These are phyloP conservation scores for Lasaia peninsularis DNA, from an alignment of 1,140 invertebrate genomes.

Conservation along the genomic window DNA sequence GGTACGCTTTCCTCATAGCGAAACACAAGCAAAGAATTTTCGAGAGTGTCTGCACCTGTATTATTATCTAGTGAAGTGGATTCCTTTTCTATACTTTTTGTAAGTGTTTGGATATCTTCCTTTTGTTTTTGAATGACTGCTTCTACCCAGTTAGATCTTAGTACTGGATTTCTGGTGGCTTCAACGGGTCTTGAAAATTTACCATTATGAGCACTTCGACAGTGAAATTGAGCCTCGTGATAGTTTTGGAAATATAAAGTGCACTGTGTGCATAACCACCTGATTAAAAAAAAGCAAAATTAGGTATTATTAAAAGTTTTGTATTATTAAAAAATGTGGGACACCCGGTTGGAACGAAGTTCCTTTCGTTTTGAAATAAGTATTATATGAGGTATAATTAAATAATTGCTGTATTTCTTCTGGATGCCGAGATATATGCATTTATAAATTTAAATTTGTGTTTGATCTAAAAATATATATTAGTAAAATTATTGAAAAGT, in stretches of 20 bases:
- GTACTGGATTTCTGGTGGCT: constrained; percentile 33
- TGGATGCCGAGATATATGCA: too few relatives aligned
- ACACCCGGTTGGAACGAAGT: too few relatives aligned
- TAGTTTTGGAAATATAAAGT: constrained; percentile 45
- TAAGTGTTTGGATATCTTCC: constrained; percentile 26
- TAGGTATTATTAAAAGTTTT: neutral
- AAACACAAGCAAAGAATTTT: constrained; percentile 55
- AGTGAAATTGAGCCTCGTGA: constrained; percentile 61
- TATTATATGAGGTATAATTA: too few relatives aligned
- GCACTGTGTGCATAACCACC: constrained; percentile 57
- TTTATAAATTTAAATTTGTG: too few relatives aligned
- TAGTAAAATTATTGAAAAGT: neutral
- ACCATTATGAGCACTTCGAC: constrained; percentile 37
- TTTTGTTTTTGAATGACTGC: constrained; percentile 40
- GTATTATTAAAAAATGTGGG: too few relatives aligned
- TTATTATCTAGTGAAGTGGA: neutral
- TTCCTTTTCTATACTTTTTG: neutral
- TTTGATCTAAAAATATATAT: neutral
- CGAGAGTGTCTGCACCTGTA: constrained; percentile 9
- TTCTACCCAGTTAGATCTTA: constrained; percentile 47
- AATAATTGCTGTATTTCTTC: too few relatives aligned
- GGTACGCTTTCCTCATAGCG: constrained; percentile 49
- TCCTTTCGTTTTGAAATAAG: too few relatives aligned
- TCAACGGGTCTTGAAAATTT: constrained; percentile 38
- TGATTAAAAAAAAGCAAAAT: constrained; percentile 21